Conservation (phyloP, 1,140 invertebrate genomes). For the Proctacanthus coquilletti region DNA sequence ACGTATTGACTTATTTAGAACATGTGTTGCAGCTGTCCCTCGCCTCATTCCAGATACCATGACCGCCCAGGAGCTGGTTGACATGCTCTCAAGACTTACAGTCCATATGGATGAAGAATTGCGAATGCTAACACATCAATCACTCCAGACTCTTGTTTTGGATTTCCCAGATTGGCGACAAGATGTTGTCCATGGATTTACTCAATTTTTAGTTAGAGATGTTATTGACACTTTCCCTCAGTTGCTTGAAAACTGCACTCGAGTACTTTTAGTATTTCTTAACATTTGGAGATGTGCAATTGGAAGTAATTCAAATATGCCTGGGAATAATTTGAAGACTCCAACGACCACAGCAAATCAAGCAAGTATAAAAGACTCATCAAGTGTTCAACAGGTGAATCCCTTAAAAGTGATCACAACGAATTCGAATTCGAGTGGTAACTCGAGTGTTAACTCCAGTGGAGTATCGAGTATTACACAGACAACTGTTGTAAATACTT, state of each 20-base stretch:
- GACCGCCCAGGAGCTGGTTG: conserved; percentile 83
- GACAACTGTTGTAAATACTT: conserved; percentile 23
- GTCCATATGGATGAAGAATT: conserved; percentile 87
- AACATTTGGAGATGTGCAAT: conserved; percentile 80
- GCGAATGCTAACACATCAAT: conserved; percentile 84
- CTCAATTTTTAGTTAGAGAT: conserved; percentile 87
- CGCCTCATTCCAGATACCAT: conserved; percentile 94
- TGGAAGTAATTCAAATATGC: conserved; percentile 4
- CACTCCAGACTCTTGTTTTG: conserved; percentile 85
- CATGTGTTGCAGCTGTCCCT: conserved; percentile 96
- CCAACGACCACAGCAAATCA: conserved; percentile 3
- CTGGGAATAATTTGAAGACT: too few relatives aligned
- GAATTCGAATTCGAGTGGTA: conserved; percentile 25
- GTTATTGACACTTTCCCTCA: conserved; percentile 78
- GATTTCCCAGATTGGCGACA: conserved; percentile 97
- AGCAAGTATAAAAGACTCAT: conserved; percentile 17
- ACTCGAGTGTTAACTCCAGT: conserved; percentile 25
- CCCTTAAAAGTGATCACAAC: conserved; percentile 22
- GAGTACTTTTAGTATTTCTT: conserved; percentile 83
- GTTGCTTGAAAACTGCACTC: conserved; percentile 84
- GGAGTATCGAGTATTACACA: conserved; percentile 27
- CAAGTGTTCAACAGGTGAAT: conserved; percentile 19
- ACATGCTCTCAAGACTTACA: conserved; percentile 77
- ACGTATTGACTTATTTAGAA: conserved; percentile 93
- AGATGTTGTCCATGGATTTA: conserved; percentile 86